A percentile compares a stretch with the other conserved stretches of the same genome.
phyloP scores from a whole-genome alignment of 2,888 invertebrate genomes.

The Hipparchia sbordonii region DNA sequence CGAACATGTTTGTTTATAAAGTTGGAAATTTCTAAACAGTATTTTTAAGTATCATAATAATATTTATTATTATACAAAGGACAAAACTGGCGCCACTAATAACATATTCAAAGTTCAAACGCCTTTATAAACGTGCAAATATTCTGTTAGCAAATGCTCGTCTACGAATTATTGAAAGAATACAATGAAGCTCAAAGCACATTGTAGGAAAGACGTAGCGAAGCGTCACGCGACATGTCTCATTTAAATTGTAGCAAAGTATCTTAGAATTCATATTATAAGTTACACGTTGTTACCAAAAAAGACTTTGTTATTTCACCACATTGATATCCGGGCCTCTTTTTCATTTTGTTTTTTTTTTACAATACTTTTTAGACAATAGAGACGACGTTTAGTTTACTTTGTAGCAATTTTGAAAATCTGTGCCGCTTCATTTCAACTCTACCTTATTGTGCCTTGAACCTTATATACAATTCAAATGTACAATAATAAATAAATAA shows the following conservation, averaged over 20 bases:
- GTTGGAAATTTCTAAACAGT: slow-evolving; percentile 4
- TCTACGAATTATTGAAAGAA: background rate
- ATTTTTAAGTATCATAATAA: background rate
- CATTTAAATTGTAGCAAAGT: background rate
- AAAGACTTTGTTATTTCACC: too few species aligned
- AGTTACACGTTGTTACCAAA: too few species aligned
- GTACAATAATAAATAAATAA: too few species aligned
- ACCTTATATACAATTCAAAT: too few species aligned
- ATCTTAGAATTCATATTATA: background rate
- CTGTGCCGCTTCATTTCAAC: background rate
- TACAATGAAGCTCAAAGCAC: background rate
- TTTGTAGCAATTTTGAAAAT: background rate
- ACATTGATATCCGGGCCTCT: too few species aligned
- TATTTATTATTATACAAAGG: slow-evolving; percentile 16
- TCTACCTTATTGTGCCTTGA: too few species aligned
- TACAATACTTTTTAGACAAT: too few species aligned
- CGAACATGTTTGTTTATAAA: background rate
- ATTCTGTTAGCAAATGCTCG: slow-evolving; percentile 2
- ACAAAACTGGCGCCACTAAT: slow-evolving; percentile 10
- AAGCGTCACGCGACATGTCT: background rate
- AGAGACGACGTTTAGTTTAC: too few species aligned
- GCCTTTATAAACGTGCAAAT: slow-evolving; percentile 16
- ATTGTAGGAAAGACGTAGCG: background rate
- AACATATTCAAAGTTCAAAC: slow-evolving; percentile 11
- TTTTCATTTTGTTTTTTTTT: too few species aligned